Percentiles rank a stretch among this genome's conserved stretches.
Conservation (phyloP, 2,113 vertebrate species). For the Nibea albiflora region DNA sequence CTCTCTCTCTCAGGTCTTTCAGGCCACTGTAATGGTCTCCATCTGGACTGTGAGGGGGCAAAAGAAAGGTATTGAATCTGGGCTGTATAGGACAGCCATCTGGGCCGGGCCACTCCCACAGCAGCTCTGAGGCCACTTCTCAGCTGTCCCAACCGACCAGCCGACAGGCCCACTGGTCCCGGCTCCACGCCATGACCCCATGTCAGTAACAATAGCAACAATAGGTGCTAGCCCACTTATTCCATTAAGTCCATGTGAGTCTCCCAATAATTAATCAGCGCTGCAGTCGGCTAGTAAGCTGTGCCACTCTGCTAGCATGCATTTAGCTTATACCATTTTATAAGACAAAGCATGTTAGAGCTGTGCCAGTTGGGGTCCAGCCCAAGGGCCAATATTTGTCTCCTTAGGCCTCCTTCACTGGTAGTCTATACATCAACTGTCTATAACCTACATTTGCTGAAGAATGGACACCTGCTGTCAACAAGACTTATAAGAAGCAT, state of each 20-base stretch:
- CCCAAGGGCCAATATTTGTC: conserved; percentile 17
- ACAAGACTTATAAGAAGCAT: too few species aligned
- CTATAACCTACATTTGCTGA: neutral
- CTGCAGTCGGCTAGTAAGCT: conserved; percentile 2
- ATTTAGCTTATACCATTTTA: conserved; percentile 34
- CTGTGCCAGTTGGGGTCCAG: conserved; percentile 32
- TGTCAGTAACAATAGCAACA: conserved; percentile 45
- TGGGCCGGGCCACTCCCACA: conserved; percentile 72
- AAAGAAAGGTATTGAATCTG: conserved; percentile 72
- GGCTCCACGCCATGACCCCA: conserved; percentile 1
- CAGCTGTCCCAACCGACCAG: conserved; percentile 53
- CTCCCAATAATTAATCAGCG: conserved; percentile 24
- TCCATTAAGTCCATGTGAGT: conserved; percentile 24
- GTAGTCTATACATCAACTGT: neutral
- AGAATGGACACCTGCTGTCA: too few species aligned
- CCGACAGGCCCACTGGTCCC: conserved; percentile 19
- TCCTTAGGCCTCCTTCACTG: conserved; percentile 4
- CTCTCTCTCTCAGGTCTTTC: conserved; percentile 69
- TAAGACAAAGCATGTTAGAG: conserved; percentile 11
- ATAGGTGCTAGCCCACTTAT: conserved; percentile 23
- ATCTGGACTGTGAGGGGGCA: conserved; percentile 73
- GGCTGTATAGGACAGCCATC: conserved; percentile 78
- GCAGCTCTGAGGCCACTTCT: conserved; percentile 66
- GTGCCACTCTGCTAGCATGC: conserved; percentile 4
- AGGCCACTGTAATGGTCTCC: conserved; percentile 74